Conservation (phyloP, 2,113 vertebrate genomes). For the Bothrops jararaca region DNA sequence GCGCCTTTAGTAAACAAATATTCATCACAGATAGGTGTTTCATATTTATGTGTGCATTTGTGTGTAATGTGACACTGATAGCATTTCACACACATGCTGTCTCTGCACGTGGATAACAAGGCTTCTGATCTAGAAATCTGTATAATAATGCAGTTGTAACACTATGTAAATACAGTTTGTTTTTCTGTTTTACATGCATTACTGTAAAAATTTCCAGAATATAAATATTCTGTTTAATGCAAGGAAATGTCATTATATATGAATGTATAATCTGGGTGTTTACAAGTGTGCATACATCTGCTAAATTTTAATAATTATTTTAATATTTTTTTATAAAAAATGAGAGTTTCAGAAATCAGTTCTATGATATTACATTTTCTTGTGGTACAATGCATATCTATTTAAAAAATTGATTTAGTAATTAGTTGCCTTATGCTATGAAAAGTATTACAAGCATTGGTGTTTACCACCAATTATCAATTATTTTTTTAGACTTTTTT, state of each 20-base stretch:
- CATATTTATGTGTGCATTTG: neutral
- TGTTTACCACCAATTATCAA: neutral
- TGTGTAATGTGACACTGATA: neutral
- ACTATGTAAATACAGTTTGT: neutral
- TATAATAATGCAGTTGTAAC: neutral
- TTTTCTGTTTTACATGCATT: neutral
- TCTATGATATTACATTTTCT: neutral
- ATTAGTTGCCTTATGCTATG: neutral
- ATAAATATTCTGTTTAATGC: neutral
- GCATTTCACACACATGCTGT: neutral
- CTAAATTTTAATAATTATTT: neutral
- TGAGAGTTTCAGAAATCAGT: neutral
- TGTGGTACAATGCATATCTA: neutral
- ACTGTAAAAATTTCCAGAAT: neutral
- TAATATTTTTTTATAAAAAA: neutral
- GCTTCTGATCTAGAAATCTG: neutral
- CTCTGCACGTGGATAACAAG: neutral
- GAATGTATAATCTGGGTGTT: neutral
- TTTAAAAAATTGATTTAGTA: neutral
- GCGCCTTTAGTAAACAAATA: conserved; percentile 56
- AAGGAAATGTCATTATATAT: neutral
- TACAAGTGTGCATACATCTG: neutral
- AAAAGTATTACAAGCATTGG: neutral
- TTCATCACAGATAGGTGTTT: neutral
- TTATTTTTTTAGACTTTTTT: neutral